Base-by-base conservation (phyloP, 2,888 invertebrate species). In the Yponomeuta cagnagella region DNA sequence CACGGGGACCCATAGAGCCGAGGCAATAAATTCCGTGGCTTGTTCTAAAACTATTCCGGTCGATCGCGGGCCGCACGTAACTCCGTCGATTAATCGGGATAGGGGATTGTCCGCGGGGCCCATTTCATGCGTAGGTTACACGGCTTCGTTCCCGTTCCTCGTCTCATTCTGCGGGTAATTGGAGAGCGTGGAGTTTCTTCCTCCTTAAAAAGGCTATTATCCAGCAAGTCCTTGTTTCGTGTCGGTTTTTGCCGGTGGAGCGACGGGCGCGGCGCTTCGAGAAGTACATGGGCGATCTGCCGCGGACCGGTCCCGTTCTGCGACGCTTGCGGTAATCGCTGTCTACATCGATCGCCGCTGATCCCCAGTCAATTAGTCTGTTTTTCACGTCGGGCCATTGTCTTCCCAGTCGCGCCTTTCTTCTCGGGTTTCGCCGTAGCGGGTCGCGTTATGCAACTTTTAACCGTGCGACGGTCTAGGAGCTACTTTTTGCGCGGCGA, bases 311-410 rank as follows among this genome's bases (percentile, higher is more conserved):
- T 70, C 63, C 70, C 70, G 70, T 70, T 70, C 37, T 43, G 58
- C 81, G 80, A 79, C 71, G 78, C 79, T 87, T 85, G 84, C 85
- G 85, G 85, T 87, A 85, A 86, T 83, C 82, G 79, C 73, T 77
- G 80, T 77, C 79, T 76, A 76, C 79, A 80, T 81, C 79, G 77
- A 77, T 80, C 79, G 78, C 76, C 76, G 78, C 77, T 77, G 71
- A 72, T 75, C 76, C 75, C 71, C 71, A 73, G 79, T 81, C 81
- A 80, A 82, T 83, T 83, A 82, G 80, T 80, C 78, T 81, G 75
- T 84, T 83, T 83, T 82, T 82, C 81, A 77, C 79, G 76, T 71
- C 71, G 75, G 76, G 74, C 82, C 77, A 86, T 86, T 86, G 85
- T 86, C 80, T 86, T 78, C 77, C 65, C 76, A 72, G 73, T 79